Evolutionary conservation across 1,140 invertebrate species (phyloP).

Genomic region (Leptoteleia sp.): DNA sequence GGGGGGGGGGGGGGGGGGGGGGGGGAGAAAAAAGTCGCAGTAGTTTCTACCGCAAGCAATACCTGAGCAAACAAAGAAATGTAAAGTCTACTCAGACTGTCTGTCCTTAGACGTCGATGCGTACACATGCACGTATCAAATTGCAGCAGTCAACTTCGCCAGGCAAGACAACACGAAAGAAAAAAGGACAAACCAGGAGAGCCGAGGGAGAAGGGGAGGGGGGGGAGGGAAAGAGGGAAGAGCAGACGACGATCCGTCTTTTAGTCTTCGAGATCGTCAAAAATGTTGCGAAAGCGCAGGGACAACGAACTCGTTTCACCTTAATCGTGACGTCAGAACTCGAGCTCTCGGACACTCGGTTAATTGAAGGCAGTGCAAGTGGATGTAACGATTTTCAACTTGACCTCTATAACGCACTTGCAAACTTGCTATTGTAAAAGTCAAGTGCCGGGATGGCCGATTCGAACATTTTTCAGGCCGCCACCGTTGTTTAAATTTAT

Average conservation of each 20-base stretch:
- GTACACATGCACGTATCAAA: constrained; percentile 65
- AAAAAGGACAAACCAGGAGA: constrained; percentile 35
- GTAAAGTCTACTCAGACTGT: constrained; percentile 63
- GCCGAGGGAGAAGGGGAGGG: neutral
- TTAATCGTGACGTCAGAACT: constrained; percentile 68
- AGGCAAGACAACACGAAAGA: constrained; percentile 41
- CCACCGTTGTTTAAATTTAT: neutral
- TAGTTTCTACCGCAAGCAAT: constrained; percentile 54
- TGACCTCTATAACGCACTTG: constrained; percentile 69
- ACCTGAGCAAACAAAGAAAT: constrained; percentile 62
- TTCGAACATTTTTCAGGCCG: constrained; percentile 12
- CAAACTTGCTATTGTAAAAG: constrained; percentile 61
- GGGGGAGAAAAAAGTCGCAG: constrained; percentile 31
- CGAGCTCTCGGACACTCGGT: constrained; percentile 69
- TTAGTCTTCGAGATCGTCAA: constrained; percentile 55
- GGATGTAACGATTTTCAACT: constrained; percentile 72
- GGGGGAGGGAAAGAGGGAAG: neutral
- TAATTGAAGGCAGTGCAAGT: constrained; percentile 71
- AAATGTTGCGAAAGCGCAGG: constrained; percentile 64
- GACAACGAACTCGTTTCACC: constrained; percentile 71
- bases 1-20: no score
- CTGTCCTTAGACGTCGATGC: constrained; percentile 65
- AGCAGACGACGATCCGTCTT: constrained; percentile 42
- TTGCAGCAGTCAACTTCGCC: constrained; percentile 56
- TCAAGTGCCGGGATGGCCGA: constrained; percentile 20